Conservation (phyloP, 2,888 invertebrate genomes). For the Lochmaea capreae region DNA sequence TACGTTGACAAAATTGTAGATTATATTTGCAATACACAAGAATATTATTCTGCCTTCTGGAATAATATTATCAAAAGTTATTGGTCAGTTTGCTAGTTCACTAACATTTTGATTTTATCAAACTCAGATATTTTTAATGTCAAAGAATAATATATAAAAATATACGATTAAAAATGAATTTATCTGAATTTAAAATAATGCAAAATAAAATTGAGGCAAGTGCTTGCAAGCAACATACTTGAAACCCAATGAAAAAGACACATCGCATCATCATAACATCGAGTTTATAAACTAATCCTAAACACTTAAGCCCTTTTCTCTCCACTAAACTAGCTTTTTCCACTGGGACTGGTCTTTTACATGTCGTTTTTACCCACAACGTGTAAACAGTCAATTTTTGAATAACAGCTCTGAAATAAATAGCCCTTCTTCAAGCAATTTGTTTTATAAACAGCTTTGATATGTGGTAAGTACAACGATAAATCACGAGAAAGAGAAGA, state of each 20-base stretch:
- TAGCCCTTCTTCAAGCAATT: constrained; percentile 36
- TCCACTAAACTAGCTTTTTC: constrained; percentile 19
- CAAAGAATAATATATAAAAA: too few relatives aligned
- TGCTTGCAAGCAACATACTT: background rate
- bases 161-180: too few relatives aligned
- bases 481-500: constrained; percentile 41
- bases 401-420: constrained; percentile 40
- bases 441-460: constrained; percentile 44
- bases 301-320: constrained; percentile 25
- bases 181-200: background rate
- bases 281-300: constrained; percentile 21
- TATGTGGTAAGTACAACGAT: constrained; percentile 42
- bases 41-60: too few relatives aligned
- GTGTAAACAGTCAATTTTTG: constrained; percentile 36
- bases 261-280: background rate
- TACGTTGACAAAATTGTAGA: too few relatives aligned
- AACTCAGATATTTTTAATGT: too few relatives aligned
- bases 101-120: too few relatives aligned
- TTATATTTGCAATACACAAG: too few relatives aligned
- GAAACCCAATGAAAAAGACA: background rate
- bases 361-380: constrained; percentile 27
- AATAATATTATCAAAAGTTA: too few relatives aligned
- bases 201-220: background rate
- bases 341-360: constrained; percentile 13
- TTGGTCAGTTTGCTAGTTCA: too few relatives aligned